A percentile compares a stretch with the other conserved stretches of the same genome.
phyloP scores from a whole-genome alignment of 2,113 vertebrate species.

The Mesembrinibis cayennensis region DNA sequence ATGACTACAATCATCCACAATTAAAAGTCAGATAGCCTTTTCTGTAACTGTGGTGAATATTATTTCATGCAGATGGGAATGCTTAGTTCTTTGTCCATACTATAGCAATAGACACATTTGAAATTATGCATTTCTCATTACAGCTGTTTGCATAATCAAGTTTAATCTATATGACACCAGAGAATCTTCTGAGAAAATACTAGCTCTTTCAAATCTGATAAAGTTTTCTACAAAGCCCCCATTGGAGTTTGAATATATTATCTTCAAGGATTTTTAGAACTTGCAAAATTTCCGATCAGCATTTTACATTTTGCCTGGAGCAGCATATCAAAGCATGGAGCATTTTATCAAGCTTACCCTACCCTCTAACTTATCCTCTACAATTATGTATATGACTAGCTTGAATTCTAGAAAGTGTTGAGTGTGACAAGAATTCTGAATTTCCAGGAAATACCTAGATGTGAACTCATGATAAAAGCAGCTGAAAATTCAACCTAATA shows the following conservation, averaged over 20 bases:
- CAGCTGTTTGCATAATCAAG: not conserved
- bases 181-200: constrained; percentile 40
- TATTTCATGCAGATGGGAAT: not conserved
- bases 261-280: constrained; percentile 56
- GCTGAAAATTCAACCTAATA: not conserved
- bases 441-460: constrained; percentile 17
- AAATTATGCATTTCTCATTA: not conserved
- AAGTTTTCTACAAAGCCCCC: constrained; percentile 8
- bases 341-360: constrained; percentile 37
- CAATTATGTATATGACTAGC: not conserved
- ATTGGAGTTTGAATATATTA: constrained; percentile 28
- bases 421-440: constrained; percentile 12
- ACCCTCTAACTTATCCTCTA: constrained; percentile 9
- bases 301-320: constrained; percentile 40
- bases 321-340: constrained; percentile 32
- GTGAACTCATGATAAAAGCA: not conserved
- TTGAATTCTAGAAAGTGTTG: not conserved
- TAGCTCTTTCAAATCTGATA: constrained; percentile 41
- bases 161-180: constrained; percentile 1
- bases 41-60: not conserved
- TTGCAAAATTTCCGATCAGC: constrained; percentile 37
- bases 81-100: not conserved
- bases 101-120: not conserved
- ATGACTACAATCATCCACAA: not conserved
- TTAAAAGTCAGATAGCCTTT: not conserved